phyloP scores from a whole-genome alignment of 2,888 invertebrate species.

The Abrostola triplasia region DNA sequence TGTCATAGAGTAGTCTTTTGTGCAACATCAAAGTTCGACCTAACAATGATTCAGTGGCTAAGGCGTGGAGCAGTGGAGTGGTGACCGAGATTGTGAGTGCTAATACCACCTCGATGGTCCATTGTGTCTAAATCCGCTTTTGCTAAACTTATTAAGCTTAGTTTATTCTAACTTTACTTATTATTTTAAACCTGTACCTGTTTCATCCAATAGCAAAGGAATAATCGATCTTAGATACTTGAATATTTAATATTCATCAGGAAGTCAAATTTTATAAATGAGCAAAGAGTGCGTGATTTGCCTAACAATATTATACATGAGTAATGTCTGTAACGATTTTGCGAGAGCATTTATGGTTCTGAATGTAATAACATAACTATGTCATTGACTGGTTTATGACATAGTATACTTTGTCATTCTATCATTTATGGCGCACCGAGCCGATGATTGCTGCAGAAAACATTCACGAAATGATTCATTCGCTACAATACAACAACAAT shows the following conservation, averaged over 20 bases:
- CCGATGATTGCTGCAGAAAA: slow-evolving; percentile 5
- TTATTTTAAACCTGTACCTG: not conserved
- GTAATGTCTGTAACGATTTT: slow-evolving; percentile 22
- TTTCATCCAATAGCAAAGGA: no score
- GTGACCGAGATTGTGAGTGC: slow-evolving; percentile 26
- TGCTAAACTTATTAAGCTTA: not conserved
- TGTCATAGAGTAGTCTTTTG: slow-evolving; percentile 18
- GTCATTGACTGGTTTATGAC: slow-evolving; percentile 28
- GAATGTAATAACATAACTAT: slow-evolving; percentile 40
- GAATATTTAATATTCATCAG: slow-evolving; percentile 31
- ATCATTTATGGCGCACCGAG: slow-evolving; percentile 1
- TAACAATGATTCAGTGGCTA: slow-evolving; percentile 20
- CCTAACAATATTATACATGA: slow-evolving; percentile 22
- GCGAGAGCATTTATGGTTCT: slow-evolving; percentile 25
- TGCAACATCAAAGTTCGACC: slow-evolving; percentile 9
- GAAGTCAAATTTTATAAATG: slow-evolving; percentile 49
- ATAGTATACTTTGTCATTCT: slow-evolving; percentile 14
- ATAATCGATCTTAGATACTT: not conserved
- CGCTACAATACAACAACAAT: slow-evolving; percentile 23
- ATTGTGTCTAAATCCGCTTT: not conserved
- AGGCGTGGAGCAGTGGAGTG: slow-evolving; percentile 11
- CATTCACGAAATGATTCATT: slow-evolving; percentile 32
- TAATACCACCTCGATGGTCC: slow-evolving; percentile 1
- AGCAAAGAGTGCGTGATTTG: slow-evolving; percentile 37
- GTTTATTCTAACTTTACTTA: not conserved